phyloP scores from a whole-genome alignment of 2,797 vertebrate species.

The Rhinogobio ventralis region DNA sequence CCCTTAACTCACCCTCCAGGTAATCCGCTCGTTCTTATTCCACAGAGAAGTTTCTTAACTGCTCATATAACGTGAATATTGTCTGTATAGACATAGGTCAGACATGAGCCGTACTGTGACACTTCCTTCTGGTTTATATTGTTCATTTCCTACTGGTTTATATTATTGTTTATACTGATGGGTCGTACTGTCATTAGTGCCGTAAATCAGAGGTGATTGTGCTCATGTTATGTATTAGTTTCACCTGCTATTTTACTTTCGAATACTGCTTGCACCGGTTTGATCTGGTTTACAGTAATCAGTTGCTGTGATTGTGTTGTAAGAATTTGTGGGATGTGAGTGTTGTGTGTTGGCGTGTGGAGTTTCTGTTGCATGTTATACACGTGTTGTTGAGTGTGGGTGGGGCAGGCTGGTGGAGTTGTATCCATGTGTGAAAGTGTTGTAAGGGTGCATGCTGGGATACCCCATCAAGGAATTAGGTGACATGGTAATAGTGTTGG shows the following conservation, averaged over 20 bases:
- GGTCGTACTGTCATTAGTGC: not conserved
- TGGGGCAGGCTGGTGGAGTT: constrained; percentile 94
- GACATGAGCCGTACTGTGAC: not conserved
- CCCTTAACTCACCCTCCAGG: not conserved
- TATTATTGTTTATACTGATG: not conserved
- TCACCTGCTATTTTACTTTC: constrained; percentile 30
- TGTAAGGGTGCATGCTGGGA: constrained; percentile 97
- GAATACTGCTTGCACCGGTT: constrained; percentile 21
- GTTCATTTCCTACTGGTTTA: constrained; percentile 3
- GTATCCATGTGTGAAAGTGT: constrained; percentile 94
- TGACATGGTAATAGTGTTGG: constrained; percentile 98
- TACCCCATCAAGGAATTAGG: constrained; percentile 97
- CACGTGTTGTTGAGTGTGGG: constrained; percentile 97
- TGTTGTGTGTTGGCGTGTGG: constrained; percentile 5
- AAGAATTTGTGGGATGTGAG: not conserved
- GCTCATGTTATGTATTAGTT: constrained; percentile 42
- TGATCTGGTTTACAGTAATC: constrained; percentile 21
- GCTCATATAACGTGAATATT: constrained; percentile 3
- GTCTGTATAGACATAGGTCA: not conserved
- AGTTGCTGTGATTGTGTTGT: not conserved
- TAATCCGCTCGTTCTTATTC: not conserved
- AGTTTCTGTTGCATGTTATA: constrained; percentile 78
- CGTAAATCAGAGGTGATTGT: constrained; percentile 28
- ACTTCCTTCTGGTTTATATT: not conserved
- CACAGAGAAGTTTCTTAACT: constrained; percentile 9